Evolutionary conservation across 2,888 invertebrate genomes (phyloP), one percentile per base, ranked within the genome.

Genomic region (Cantharis rufa): DNA sequence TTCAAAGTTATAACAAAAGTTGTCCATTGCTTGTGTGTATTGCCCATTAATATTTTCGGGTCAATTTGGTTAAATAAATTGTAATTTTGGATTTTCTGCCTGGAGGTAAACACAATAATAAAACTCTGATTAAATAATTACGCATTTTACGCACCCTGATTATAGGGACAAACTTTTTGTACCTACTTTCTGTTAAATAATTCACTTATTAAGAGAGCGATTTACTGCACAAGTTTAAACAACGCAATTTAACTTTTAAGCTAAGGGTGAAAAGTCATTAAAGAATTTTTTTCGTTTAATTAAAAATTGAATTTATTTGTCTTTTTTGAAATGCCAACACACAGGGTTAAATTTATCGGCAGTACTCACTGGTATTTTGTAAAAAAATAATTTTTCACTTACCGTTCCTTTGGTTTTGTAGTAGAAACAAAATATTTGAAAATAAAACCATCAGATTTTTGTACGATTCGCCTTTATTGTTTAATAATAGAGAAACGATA

Each of bases 401-500:
- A 18, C 21, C 21, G 2, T 64, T 64, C 5, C 7, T 64, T 13
- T 18, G 32, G 69, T 16, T 18, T 24, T 27, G 27, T 27, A 10
- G 10, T 9, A 3, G 0, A 21, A 3, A 21, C 4, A 21, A 24
- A 24, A 9, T 1, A 24, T 9, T 1, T 24, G 7, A 9, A 24
- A 68, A 28, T 13, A 27, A 69, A 27, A 69, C 0, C 11, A 21
- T 66, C 2, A 0, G 24, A 24, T 13, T 48, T 69, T 70, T 74
- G 69, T 74, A 70, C 71, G 68, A 71, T 68, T 71, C 75, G 72
- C 73, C 61, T 76, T 76, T 76, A 76, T 77, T 72, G 74, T 80
- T 82, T 81, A 81, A 84, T 82, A 82, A 83, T 84, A 84, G 83
- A 85, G 83, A 82, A 80, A 85, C 84, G 85, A 81, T 84, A 82